Base-by-base conservation (phyloP, 2,888 invertebrate genomes). In the Ophioninae sp. region DNA sequence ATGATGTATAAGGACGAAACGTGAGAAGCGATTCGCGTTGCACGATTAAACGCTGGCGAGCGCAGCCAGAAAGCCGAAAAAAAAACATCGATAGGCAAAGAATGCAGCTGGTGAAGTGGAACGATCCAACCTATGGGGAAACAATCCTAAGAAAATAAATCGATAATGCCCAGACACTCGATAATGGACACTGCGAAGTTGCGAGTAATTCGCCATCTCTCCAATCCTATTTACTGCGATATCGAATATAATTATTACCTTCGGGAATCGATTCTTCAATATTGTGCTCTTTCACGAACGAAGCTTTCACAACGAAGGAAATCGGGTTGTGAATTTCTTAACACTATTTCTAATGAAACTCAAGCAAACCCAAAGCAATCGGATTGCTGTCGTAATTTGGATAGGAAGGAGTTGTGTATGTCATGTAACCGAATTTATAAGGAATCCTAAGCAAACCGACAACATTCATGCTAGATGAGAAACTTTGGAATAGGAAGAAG, bases 51-150 rank as follows among this genome's bases (percentile, higher is more conserved):
- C 63, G 13, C 56, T 63, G 72, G 58, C 69, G 79, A 82, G 41
- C 51, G 39, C 64, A 30, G 17, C 64, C 59, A 13, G 58, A 76
- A 69, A 64, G 61, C 41, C 80, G 13, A 51, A 30, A 76, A 81
- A 51, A 68, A 63, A 72, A 85, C 76, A 78, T 81, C 82, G 87
- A 87, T 87, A 87, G 81, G 82, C 67, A 68, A 81, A 86, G 88
- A 87, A 88, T 88, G 87, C 83, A 83, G 87, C 87, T 79, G 85
- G 79, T 81, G 83, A 58, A 59, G 85, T 85, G 83, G 77, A 85
- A 84, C 85, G 65, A 63, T 56, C 59, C 68, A 64, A 68, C 68
- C 41, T 69, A 22, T 44, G 76, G 63, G 56, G 69, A 73, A 77
- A 20, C 68, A 73, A 63, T 67, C 20, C 71, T 80, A 51, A 64